phyloP scores from a whole-genome alignment of 2,797 vertebrate species.

The Malacoraja senta region DNA sequence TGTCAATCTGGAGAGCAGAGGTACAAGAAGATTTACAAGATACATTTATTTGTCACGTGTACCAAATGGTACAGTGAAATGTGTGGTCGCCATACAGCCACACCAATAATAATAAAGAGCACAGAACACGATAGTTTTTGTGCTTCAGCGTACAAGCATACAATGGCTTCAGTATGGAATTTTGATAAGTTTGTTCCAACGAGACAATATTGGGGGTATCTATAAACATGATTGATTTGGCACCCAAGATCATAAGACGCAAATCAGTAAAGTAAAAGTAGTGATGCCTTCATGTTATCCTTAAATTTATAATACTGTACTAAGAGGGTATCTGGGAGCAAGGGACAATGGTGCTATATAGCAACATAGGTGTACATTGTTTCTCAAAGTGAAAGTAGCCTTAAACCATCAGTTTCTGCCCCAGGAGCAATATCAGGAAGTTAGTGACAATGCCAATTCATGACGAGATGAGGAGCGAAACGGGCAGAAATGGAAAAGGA shows the following conservation, averaged over 20 bases:
- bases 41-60: no score
- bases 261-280: neutral
- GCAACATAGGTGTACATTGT: neutral
- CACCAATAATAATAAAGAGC: no score
- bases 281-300: neutral
- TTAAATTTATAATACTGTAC: neutral
- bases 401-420: neutral
- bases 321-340: neutral
- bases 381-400: neutral
- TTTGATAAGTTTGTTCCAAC: no score
- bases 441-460: neutral
- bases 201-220: no score
- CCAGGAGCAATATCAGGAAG: neutral
- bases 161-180: no score
- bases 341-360: neutral
- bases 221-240: neutral
- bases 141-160: no score
- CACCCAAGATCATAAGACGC: neutral
- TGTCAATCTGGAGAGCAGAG: no score
- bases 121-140: no score
- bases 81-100: no score
- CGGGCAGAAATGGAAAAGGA: neutral
- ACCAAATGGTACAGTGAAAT: no score
- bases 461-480: neutral
- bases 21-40: no score